A percentile compares a stretch with the other conserved stretches of the same genome.
Evolutionary conservation across 2,888 invertebrate genomes (phyloP).

Genomic region (Acleris sparsana): DNA sequence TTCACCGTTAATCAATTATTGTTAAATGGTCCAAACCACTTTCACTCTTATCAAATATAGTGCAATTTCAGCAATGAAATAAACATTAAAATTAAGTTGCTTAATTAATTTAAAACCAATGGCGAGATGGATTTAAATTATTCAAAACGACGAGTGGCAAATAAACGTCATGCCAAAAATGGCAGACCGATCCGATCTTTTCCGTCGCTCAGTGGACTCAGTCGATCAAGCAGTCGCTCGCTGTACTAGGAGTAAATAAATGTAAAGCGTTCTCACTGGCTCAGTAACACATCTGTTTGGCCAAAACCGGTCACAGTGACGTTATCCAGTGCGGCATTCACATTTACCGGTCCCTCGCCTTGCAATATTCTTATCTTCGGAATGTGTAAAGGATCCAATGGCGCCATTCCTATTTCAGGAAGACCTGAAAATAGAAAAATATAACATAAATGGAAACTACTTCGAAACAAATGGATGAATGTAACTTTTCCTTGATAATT

Average conservation of each 20-base stretch:
- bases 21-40: no score
- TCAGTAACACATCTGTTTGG: constrained; percentile 84
- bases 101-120: no score
- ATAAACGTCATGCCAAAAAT: no score
- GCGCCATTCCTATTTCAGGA: constrained; percentile 83
- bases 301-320: constrained; percentile 86
- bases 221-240: constrained; percentile 70
- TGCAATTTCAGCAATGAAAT: no score
- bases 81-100: no score
- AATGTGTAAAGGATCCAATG: constrained; percentile 86
- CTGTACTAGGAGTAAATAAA: constrained; percentile 61
- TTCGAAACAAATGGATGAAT: no score
- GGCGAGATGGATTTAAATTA: no score
- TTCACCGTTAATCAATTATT: no score
- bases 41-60: no score
- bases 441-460: no score
- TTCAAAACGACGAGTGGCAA: no score
- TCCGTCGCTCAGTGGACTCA: constrained; percentile 50
- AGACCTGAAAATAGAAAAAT: constrained; percentile 62
- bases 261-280: constrained; percentile 76
- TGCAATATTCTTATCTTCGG: constrained; percentile 86
- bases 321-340: constrained; percentile 87
- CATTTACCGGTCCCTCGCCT: constrained; percentile 87
- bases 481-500: no score
- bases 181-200: background rate